These are phyloP conservation scores for Hydractinia echinata DNA, from an alignment of 30 jellyfish, hydroid and myxozoan species.

Conservation along the genomic window DNA sequence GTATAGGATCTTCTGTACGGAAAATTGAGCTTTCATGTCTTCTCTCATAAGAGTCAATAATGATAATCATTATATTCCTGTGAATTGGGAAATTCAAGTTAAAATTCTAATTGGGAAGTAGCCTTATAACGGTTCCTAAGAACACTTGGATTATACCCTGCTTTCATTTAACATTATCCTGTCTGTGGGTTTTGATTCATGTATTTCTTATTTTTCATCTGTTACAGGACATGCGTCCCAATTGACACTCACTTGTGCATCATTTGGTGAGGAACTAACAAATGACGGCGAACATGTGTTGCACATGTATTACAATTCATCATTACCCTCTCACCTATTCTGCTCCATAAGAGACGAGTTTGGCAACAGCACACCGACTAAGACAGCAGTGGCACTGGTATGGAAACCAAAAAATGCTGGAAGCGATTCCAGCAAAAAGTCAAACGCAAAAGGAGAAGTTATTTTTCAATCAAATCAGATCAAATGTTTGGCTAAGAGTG, in stretches of 20 bases:
- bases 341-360: not conserved
- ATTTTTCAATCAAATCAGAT: not conserved
- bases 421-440: not conserved
- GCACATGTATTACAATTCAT: not conserved
- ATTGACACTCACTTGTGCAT: not conserved
- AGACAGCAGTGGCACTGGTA: slow-evolving; percentile 7
- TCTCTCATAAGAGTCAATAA: too few species aligned
- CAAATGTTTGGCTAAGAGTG: slow-evolving; percentile 9
- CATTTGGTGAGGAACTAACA: not conserved
- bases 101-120: too few species aligned
- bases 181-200: not conserved
- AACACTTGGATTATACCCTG: too few species aligned
- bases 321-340: not conserved
- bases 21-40: too few species aligned
- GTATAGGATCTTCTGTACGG: too few species aligned
- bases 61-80: too few species aligned
- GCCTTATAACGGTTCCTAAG: too few species aligned
- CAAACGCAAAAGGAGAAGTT: slow-evolving; percentile 18
- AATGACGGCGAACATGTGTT: not conserved
- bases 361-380: slow-evolving; percentile 5
- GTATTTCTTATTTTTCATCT: not conserved
- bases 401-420: slow-evolving; percentile 21
- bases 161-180: too few species aligned
- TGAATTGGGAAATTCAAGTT: too few species aligned
- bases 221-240: slow-evolving; percentile 7